These are phyloP conservation scores for Gadopsis marmoratus DNA, from an alignment of 2,797 vertebrate species.

Conservation along the genomic window DNA sequence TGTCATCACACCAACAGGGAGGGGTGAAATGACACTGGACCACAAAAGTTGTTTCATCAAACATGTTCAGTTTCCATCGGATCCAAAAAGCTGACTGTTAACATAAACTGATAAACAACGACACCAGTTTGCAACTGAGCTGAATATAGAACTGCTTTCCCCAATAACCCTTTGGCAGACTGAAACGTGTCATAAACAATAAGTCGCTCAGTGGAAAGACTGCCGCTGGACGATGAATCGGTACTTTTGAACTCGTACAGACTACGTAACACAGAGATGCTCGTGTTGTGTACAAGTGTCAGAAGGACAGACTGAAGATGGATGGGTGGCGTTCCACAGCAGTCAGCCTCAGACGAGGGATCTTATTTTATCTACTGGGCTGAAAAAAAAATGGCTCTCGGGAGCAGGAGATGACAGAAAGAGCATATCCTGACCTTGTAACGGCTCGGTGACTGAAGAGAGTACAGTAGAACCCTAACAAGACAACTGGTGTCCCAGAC, in stretches of 20 bases:
- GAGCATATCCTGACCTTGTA: slow-evolving; percentile 53
- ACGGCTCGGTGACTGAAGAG: slow-evolving; percentile 24
- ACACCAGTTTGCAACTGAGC: slow-evolving; percentile 8
- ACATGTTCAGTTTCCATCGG: slow-evolving; percentile 27
- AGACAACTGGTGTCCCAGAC: slow-evolving; percentile 33
- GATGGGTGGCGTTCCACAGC: slow-evolving; percentile 48
- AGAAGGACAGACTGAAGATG: slow-evolving; percentile 35
- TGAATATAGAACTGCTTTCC: slow-evolving; percentile 29
- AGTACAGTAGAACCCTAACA: slow-evolving; percentile 42
- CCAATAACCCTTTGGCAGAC: background rate
- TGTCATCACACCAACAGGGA: slow-evolving; percentile 45
- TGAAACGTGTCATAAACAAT: slow-evolving; percentile 29
- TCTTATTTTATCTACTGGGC: slow-evolving; percentile 62
- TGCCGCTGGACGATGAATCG: background rate
- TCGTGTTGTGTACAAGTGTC: slow-evolving; percentile 33
- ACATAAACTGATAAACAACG: slow-evolving; percentile 8
- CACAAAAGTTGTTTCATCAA: slow-evolving; percentile 24
- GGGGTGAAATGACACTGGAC: slow-evolving; percentile 25
- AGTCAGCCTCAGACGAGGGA: slow-evolving; percentile 44
- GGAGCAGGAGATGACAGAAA: slow-evolving; percentile 49
- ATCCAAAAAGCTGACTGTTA: slow-evolving; percentile 32
- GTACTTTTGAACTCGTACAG: slow-evolving; percentile 7
- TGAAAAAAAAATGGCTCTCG: slow-evolving; percentile 56
- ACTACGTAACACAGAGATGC: slow-evolving; percentile 11
- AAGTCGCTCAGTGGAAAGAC: slow-evolving; percentile 13